These are phyloP conservation scores for Neoarius graeffei DNA, from an alignment of 2,113 vertebrate species.

Conservation along the genomic window DNA sequence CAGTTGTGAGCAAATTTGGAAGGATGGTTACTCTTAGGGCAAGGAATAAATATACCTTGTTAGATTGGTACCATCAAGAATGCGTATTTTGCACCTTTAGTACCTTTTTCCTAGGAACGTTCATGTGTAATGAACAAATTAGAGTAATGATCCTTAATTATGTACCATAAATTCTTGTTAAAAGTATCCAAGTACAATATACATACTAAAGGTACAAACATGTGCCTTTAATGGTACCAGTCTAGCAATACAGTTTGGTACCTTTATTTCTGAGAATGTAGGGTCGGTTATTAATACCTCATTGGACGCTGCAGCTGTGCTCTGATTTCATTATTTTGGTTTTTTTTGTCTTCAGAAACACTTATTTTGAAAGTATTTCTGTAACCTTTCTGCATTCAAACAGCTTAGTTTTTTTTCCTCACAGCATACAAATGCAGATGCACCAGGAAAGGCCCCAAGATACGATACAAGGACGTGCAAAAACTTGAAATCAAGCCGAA, in stretches of 20 bases:
- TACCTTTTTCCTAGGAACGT: not conserved
- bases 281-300: not conserved
- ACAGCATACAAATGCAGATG: conserved; percentile 97
- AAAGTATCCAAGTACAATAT: not conserved
- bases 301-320: not conserved
- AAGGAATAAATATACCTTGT: not conserved
- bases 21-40: not conserved
- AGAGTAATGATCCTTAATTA: not conserved
- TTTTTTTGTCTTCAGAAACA: not conserved
- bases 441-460: conserved; percentile 95
- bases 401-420: conserved; percentile 27
- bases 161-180: not conserved
- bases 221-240: not conserved
- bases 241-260: not conserved
- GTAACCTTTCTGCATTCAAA: not conserved
- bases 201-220: not conserved
- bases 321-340: not conserved
- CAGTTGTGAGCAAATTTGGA: conserved; percentile 2
- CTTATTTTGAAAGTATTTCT: not conserved
- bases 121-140: not conserved
- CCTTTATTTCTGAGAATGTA: not conserved
- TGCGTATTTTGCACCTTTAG: not conserved
- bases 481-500: conserved; percentile 97
- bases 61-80: not conserved
- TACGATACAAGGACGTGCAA: conserved; percentile 93